Evolutionary conservation across 2,113 vertebrate species (phyloP).

Genomic region (Pelvicachromis taeniatus): DNA sequence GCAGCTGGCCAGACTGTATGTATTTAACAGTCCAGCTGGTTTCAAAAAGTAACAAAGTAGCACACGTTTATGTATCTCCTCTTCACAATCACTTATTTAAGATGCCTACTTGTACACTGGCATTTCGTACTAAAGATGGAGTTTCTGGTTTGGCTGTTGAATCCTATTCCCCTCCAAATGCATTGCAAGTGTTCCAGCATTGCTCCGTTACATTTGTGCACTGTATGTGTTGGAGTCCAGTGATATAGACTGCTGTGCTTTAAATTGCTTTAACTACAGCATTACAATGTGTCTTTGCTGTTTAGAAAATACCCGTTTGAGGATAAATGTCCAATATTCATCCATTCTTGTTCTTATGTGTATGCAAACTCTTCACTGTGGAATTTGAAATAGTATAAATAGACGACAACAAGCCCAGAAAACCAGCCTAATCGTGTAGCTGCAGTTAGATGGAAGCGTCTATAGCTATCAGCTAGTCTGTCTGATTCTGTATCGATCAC

Average conservation of each 20-base stretch:
- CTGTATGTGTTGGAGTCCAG: not conserved
- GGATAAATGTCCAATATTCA: not conserved
- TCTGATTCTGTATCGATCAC: slow-evolving; percentile 46
- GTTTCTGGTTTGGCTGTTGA: not conserved
- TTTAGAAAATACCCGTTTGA: not conserved
- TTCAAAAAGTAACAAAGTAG: not conserved
- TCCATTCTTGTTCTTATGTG: not conserved
- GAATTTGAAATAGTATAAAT: slow-evolving; percentile 25
- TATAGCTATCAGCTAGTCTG: slow-evolving; percentile 45
- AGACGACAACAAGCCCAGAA: not conserved
- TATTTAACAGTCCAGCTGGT: not conserved
- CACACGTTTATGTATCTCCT: not conserved
- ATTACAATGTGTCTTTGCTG: not conserved
- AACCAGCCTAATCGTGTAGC: slow-evolving; percentile 25
- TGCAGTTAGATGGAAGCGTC: slow-evolving; percentile 45
- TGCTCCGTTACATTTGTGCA: not conserved
- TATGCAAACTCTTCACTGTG: not conserved
- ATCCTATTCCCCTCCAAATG: not conserved
- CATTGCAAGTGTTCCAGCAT: not conserved
- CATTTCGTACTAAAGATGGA: not conserved
- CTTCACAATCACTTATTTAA: not conserved
- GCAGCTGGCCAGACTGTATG: not conserved
- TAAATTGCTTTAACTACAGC: not conserved
- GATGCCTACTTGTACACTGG: not conserved
- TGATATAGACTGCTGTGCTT: not conserved